These are phyloP conservation scores for Nyctibius grandis DNA, from an alignment of 2,797 vertebrate species.

Conservation along the genomic window DNA sequence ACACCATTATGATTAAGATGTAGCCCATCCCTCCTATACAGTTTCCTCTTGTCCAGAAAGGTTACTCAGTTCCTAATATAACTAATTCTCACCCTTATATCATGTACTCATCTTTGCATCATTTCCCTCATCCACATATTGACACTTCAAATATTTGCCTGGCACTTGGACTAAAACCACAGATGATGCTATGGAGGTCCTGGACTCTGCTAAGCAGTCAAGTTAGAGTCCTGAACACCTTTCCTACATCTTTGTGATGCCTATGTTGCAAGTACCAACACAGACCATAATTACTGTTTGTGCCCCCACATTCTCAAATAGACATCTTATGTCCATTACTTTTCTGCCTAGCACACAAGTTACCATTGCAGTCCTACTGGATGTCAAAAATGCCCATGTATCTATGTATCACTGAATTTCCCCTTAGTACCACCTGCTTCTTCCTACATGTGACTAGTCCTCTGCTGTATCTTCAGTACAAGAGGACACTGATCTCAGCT, in stretches of 20 bases:
- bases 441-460: neutral
- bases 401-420: neutral
- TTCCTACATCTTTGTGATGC: neutral
- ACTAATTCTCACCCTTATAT: neutral
- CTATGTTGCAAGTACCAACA: neutral
- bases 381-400: neutral
- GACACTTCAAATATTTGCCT: neutral
- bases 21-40: neutral
- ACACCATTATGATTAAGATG: neutral
- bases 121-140: neutral
- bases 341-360: neutral
- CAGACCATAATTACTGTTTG: neutral
- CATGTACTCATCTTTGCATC: neutral
- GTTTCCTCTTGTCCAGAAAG: neutral
- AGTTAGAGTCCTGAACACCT: neutral
- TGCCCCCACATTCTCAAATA: neutral
- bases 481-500: neutral
- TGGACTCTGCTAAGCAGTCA: neutral
- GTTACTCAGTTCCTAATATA: neutral
- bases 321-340: neutral
- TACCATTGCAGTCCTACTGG: neutral
- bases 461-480: neutral
- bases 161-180: neutral
- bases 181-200: neutral
- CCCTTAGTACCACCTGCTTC: neutral